Evolutionary conservation across 1,140 invertebrate species (phyloP), one percentile per base, ranked within the genome.

Genomic region (Uloborus diversus): DNA sequence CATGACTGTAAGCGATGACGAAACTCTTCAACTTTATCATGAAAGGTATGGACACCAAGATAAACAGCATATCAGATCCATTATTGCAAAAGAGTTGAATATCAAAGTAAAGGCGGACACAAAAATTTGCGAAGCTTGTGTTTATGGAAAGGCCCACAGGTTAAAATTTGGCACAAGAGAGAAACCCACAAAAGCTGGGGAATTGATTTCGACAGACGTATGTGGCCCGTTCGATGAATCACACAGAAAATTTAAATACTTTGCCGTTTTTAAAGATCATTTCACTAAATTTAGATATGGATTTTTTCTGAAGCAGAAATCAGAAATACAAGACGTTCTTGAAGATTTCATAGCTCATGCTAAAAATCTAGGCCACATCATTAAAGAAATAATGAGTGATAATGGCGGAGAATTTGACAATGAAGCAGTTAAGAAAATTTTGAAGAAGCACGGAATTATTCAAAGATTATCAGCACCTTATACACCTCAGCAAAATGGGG

Each of bases 371-470:
- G 37, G 28, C 0, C 53, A 76, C 30, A 49, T 25, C 0, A 30
- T 82, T 0, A 76, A 68, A 30, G 61, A 62, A 33, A 33, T 81
- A 5, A 17, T 69, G 2, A 76, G 37, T 33, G 71, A 81, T 23
- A 82, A 81, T 64, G 71, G 81, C 7, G 59, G 33, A 30, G 79
- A 82, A 49, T 82, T 76, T 62, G 53, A 61, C 30, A 59, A 69
- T 32, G n/a, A 42, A 57, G 14, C 47, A 13, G 47, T 82, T 14
- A 28, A 33, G 51, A 25, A 28, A 17, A 59, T 47, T 4, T 71
- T 69, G n/a, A 23, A 14, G n/a, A n/a, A 81, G 35, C 5, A 51
- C 9, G 64, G 71, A 47, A 66, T 81, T 5, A 62, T 20, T 25
- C 79, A 80, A 17, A 57, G 69, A 42, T n/a, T 78, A 4, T 57